Conservation (phyloP, 2,888 invertebrate species). For the Tinea trinotella region DNA sequence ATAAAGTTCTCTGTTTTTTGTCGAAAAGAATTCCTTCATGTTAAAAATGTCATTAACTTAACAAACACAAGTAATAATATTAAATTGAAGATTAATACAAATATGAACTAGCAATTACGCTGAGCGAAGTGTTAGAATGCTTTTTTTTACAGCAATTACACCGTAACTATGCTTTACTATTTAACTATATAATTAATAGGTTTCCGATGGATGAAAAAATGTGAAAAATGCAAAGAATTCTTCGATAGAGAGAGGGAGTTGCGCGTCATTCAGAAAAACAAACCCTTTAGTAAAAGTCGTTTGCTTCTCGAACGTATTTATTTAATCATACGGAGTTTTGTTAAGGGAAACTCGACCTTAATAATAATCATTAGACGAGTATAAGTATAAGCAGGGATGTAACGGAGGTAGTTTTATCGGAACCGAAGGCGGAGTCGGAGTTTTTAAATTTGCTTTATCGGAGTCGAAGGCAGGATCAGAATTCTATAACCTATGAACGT, state of each 20-base stretch:
- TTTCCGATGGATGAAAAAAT: slow-evolving; percentile 21
- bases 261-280: not conserved
- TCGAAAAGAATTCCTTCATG: no score
- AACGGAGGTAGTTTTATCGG: no score
- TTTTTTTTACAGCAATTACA: slow-evolving; percentile 21
- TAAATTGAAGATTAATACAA: not conserved
- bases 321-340: no score
- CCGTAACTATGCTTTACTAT: slow-evolving; percentile 23
- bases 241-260: not conserved
- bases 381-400: no score
- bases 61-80: not conserved
- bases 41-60: not conserved
- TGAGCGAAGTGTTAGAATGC: slow-evolving; percentile 9
- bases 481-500: no score
- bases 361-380: no score
- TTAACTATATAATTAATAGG: slow-evolving; percentile 26
- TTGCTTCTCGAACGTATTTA: not conserved
- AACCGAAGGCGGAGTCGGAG: no score
- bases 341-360: no score
- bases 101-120: slow-evolving; percentile 11
- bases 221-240: not conserved
- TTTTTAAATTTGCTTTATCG: no score
- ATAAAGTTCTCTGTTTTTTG: no score
- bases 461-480: no score
- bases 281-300: not conserved